Conservation (phyloP, 2,113 vertebrate species). For the Alethe castanea region DNA sequence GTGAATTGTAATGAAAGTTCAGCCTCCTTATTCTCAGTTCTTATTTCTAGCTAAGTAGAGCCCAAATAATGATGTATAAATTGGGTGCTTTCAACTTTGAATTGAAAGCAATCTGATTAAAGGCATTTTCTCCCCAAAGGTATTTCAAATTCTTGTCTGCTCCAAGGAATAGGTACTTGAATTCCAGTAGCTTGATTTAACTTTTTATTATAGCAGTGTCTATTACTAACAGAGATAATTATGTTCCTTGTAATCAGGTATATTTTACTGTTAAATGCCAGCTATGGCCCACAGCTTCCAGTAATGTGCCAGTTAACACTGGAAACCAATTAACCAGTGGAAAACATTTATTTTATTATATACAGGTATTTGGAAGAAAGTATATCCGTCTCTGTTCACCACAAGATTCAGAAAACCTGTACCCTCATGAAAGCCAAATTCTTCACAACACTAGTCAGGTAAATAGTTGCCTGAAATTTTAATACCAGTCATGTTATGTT, state of each 20-base stretch:
- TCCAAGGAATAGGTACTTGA: neutral
- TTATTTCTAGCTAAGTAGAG: neutral
- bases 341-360: neutral
- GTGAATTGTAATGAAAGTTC: neutral
- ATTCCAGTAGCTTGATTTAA: neutral
- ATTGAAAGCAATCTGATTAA: neutral
- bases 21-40: neutral
- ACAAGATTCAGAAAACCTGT: constrained; percentile 82
- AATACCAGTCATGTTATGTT: neutral
- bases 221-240: neutral
- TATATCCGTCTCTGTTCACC: constrained; percentile 89
- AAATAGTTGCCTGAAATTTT: neutral
- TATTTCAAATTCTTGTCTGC: neutral
- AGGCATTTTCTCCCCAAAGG: neutral
- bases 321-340: neutral
- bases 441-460: constrained; percentile 98
- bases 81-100: neutral
- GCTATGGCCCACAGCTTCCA: neutral
- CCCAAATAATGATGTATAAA: neutral
- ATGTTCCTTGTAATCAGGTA: neutral
- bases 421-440: constrained; percentile 87
- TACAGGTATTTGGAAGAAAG: constrained; percentile 90
- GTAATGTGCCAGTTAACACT: neutral
- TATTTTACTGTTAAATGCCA: neutral
- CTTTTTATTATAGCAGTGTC: neutral